Evolutionary conservation across 2,888 invertebrate genomes (phyloP), one percentile per base, ranked within the genome.

Genomic region (Griposia aprilina): DNA sequence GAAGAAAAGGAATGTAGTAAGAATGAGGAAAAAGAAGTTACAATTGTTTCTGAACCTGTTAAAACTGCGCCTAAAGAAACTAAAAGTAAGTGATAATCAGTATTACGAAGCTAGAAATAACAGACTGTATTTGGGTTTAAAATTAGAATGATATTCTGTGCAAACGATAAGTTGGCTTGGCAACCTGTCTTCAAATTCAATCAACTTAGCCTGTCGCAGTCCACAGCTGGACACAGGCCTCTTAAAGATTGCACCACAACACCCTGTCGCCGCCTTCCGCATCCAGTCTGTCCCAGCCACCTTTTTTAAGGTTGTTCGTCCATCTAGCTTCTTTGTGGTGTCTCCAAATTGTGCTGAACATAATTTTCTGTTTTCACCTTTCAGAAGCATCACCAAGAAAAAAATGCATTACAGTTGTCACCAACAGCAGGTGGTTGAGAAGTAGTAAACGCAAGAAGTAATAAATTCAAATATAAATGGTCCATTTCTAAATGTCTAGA

Each of bases 371-470:
- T 70, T 68, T 83, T 82, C 85, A 78, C 52, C 62, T 93, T 93
- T 74, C 93, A 96, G 95, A 92, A 91, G 83, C 92, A 55, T 86
- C 93, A 50, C 74, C 90, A 57, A 91, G 89, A 77, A 90, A 83
- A 76, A 88, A 85, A 52, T 82, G 88, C 3, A 72, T 85, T 5
- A 67, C 88, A 65, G 90, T 93, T 7, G 90, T 92, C 52, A 91
- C 83, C 48, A 95, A 94, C 83, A 92, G 95, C 78, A 90, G 94
- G 80, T 83, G 92, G 41, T 85, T 96, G 63, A 91, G 96, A 67
- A 96, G 96, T 87, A 94, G 94, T 86, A 93, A 92, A 80, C 94
- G 95, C 71, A 92, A 92, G 82, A 93, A 92, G 75, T 79, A 91
- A 71, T 59, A 41, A 41, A 74, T 71, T n/a, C 26, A 66, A 30